Evolutionary conservation across 2,888 invertebrate genomes (phyloP), one percentile per base, ranked within the genome.

Genomic region (Mesorhabditis sp.): DNA sequence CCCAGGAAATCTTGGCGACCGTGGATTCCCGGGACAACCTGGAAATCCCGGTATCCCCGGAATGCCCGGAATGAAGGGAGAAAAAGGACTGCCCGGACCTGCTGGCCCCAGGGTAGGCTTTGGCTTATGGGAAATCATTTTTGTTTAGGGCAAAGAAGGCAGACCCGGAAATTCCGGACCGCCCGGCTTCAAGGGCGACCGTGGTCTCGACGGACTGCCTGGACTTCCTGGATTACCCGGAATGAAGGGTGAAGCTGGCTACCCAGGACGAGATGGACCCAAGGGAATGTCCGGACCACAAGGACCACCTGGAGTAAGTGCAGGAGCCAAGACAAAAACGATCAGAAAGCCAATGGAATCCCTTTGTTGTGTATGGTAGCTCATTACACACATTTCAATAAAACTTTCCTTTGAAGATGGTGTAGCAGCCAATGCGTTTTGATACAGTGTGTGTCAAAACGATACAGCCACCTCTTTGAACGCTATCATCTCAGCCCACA

Each of bases 41-140:
- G 92, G 92, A 45, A 80, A 86, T 3, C 88, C 87, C 73, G 78
- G 66, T 7, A 50, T 70, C 13, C 83, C 82, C 45, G 89, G 89
- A 69, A 80, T 80, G 4, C 80, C 85, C 43, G 90, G 90, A 69
- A 76, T 78, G 15, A 77, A 61, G 87, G 84, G 84, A 70, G 84
- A 84, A 72, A 84, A 84, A 70, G 84, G 84, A 72, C 72, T 84
- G 63, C 89, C 90, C 76, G 94, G 94, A 67, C 80, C 85, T 7
- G 91, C 92, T 85, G 94, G 94, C 43, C 71, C 80, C 0, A 87
- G 88, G 76, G 90, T 89, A 82, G 80, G 84, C 79, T 62, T 43
- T 13, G 42, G 28, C 62, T n/a, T 50, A 13, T 50, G n/a, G n/a
- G n/a, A 50, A 50, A 50, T n/a, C 10, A 50, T 15, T 45, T 4